Conservation (phyloP, 2,888 invertebrate genomes). For the Platerodrilus igneus region DNA sequence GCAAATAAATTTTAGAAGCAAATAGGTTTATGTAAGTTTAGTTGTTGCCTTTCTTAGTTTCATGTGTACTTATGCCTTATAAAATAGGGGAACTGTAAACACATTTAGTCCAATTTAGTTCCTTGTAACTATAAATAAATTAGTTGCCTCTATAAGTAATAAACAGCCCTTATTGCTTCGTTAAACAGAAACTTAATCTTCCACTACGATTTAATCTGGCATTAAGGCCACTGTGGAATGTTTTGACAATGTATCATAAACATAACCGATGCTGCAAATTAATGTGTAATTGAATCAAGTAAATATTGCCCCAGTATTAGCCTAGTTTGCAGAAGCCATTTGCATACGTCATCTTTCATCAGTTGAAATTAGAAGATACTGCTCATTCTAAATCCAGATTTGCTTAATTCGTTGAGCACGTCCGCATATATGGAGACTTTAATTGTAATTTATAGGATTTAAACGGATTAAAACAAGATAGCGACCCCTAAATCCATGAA, state of each 20-base stretch:
- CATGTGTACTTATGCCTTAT: too few relatives aligned
- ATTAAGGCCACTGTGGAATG: neutral
- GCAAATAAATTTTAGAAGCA: too few relatives aligned
- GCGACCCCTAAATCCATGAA: conserved; percentile 5
- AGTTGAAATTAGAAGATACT: conserved; percentile 21
- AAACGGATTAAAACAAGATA: conserved; percentile 19
- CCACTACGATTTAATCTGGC: neutral
- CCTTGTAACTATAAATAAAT: too few relatives aligned
- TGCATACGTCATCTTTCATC: conserved; percentile 22
- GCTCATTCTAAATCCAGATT: conserved; percentile 22
- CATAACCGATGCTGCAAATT: conserved; percentile 7
- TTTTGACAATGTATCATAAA: conserved; percentile 8
- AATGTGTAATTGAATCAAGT: conserved; percentile 20
- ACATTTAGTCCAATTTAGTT: too few relatives aligned
- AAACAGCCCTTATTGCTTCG: too few relatives aligned
- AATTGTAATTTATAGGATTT: conserved; percentile 21
- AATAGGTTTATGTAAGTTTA: too few relatives aligned
- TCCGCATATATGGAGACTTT: conserved; percentile 13
- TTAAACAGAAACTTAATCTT: too few relatives aligned
- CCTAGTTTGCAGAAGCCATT: conserved; percentile 19
- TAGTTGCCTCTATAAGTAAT: too few relatives aligned
- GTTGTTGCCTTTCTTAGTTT: too few relatives aligned
- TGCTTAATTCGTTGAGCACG: conserved; percentile 19
- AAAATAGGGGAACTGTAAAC: too few relatives aligned
- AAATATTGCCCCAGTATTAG: conserved; percentile 12